phyloP scores from a whole-genome alignment of 1,140 invertebrate species.

The Sycophila sp. region DNA sequence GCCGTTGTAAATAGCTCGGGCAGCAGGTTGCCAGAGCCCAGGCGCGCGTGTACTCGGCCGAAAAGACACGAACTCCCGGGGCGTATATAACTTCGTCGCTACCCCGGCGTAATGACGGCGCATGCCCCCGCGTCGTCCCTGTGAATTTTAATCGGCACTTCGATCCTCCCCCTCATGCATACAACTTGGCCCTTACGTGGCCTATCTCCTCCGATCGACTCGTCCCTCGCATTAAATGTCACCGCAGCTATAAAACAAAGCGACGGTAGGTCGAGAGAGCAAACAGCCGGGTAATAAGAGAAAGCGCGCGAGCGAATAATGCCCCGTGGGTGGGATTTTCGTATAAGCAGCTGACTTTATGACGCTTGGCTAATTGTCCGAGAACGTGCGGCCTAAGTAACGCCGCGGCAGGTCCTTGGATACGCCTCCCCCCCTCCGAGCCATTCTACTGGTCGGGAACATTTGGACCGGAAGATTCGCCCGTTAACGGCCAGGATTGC shows the following conservation, averaged over 20 bases:
- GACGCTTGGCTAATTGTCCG: too few relatives aligned
- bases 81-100: neutral
- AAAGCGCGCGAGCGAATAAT: neutral
- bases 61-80: neutral
- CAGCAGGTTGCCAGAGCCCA: too few relatives aligned
- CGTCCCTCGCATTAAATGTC: neutral
- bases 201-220: slow-evolving; percentile 1
- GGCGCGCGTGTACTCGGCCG: too few relatives aligned
- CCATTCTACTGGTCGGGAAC: too few relatives aligned
- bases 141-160: neutral
- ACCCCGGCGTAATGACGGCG: neutral
- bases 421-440: too few relatives aligned
- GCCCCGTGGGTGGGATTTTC: too few relatives aligned
- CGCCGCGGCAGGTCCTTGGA: too few relatives aligned
- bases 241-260: neutral
- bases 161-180: neutral
- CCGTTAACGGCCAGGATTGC: too few relatives aligned
- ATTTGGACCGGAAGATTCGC: too few relatives aligned
- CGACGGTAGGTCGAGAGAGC: neutral
- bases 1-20: too few relatives aligned
- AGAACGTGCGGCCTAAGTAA: too few relatives aligned
- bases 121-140: neutral
- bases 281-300: neutral
- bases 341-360: too few relatives aligned
- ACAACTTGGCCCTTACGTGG: neutral